phyloP scores from a whole-genome alignment of 1,140 invertebrate genomes.

The Tetragonula clypearis region DNA sequence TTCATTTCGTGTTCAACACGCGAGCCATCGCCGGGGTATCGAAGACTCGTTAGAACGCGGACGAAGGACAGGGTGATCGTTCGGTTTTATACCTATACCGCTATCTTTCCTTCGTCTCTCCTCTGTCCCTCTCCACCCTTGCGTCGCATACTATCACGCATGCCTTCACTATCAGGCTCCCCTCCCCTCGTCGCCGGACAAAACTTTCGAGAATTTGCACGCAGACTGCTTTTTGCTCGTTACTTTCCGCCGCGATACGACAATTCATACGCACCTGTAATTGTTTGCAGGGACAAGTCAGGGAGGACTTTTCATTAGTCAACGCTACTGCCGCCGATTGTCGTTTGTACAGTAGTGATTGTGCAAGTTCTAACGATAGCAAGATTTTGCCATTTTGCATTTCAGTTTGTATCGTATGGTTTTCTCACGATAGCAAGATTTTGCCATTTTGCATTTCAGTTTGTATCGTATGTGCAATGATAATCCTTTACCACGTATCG shows the following conservation, averaged over 20 bases:
- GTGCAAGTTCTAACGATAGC: too few relatives aligned
- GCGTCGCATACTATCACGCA: conserved; percentile 70
- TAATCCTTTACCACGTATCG: too few relatives aligned
- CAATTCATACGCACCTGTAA: conserved; percentile 42
- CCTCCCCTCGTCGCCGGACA: conserved; percentile 7
- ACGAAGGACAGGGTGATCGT: not conserved
- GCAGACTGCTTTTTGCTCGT: conserved; percentile 70
- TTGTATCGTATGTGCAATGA: too few relatives aligned
- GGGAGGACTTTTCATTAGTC: not conserved
- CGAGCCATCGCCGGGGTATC: conserved; percentile 1
- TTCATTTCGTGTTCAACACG: conserved; percentile 43
- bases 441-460: too few relatives aligned
- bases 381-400: too few relatives aligned
- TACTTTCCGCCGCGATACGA: conserved; percentile 44
- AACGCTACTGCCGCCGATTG: too few relatives aligned
- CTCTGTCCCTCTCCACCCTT: not conserved
- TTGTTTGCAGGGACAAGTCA: not conserved
- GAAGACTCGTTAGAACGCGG: not conserved
- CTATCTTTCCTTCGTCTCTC: conserved; percentile 31
- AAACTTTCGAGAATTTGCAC: conserved; percentile 63
- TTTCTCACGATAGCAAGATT: too few relatives aligned
- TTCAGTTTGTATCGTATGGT: too few relatives aligned
- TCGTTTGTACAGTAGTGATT: too few relatives aligned
- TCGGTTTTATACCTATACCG: not conserved
- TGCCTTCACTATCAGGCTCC: conserved; percentile 24